phyloP scores from a whole-genome alignment of 2,888 invertebrate genomes.

The Oscheius myriophilus region DNA sequence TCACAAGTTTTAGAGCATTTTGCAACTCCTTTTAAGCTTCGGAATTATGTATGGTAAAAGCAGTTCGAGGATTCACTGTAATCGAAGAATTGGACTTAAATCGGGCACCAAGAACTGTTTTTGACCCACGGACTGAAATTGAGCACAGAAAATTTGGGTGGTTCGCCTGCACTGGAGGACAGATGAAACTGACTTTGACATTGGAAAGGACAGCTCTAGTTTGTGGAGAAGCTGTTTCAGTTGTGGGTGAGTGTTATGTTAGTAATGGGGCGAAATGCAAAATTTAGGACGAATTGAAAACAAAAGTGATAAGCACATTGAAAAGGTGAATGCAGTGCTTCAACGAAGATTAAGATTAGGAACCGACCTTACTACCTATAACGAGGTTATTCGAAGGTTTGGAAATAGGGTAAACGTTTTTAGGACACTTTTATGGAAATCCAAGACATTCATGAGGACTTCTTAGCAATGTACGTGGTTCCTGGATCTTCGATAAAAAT shows the following conservation, averaged over 20 bases:
- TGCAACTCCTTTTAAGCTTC: background rate
- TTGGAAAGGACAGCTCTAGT: slow-evolving; percentile 59
- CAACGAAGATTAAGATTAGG: slow-evolving; percentile 47
- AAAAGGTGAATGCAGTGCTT: slow-evolving; percentile 54
- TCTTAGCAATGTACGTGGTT: slow-evolving; percentile 63
- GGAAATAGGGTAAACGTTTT: slow-evolving; percentile 7
- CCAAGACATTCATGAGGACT: slow-evolving; percentile 59
- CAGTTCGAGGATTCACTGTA: slow-evolving; percentile 57
- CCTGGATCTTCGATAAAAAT: slow-evolving; percentile 57
- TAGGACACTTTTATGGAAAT: slow-evolving; percentile 42
- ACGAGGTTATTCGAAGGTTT: slow-evolving; percentile 30
- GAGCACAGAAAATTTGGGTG: slow-evolving; percentile 59
- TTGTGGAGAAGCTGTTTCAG: slow-evolving; percentile 58
- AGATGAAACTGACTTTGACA: slow-evolving; percentile 49
- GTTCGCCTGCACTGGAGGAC: slow-evolving; percentile 64
- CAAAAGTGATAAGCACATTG: slow-evolving; percentile 59
- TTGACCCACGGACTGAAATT: slow-evolving; percentile 42
- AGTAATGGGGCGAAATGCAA: background rate
- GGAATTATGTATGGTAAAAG: slow-evolving; percentile 37
- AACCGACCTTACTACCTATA: slow-evolving; percentile 37
- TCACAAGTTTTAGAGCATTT: background rate
- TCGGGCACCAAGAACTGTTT: slow-evolving; percentile 43
- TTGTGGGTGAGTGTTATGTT: slow-evolving; percentile 40
- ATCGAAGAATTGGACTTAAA: slow-evolving; percentile 55
- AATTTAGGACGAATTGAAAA: slow-evolving; percentile 59